Base-by-base conservation (phyloP, 2,113 vertebrate genomes). In the Pachycephala philippinensis region DNA sequence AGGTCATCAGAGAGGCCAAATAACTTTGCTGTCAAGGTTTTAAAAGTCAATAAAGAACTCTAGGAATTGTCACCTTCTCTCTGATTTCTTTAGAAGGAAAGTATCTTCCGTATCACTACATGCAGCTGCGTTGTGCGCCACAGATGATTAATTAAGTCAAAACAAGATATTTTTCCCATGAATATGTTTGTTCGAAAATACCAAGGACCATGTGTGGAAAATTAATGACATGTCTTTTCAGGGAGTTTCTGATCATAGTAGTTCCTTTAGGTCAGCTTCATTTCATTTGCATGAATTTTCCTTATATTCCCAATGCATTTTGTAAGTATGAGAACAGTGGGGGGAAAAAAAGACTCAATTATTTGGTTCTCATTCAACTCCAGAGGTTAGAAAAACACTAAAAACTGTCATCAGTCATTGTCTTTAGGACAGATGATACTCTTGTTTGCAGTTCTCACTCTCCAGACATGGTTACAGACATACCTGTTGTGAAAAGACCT, bases 161-260 rank as follows among this genome's bases (percentile, higher is more conserved):
- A 95, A 50, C 4, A 28, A 52, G 24, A 7, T 31, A n/a, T 59
- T 77, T 82, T 61, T 66, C 28, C 27, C 7, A 11, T 31, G 1
- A 49, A 74, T 74, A 26, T 28, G 1, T 64, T 13, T 57, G 1
- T 63, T 86, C 30, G 68, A 50, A 63, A n/a, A 45, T 71, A 33
- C 1, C 5, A 56, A 15, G 15, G 27, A 53, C 9, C 6, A 39
- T 15, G n/a, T 9, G 3, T 1, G 1, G 10, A 89, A 79, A 84
- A 69, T 30, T 57, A 15, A n/a, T n/a, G n/a, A 14, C 9, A 23
- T 37, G 1, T 47, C 10, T 74, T 69, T 61, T 84, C 37, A 59
- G 30, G 11, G 11, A 50, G 37, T 52, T 91, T 72, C 45, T 84
- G 14, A 39, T 56, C 11, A 53, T 3, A n/a, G 28, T 26, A 69